These are phyloP conservation scores for Saturnia pavonia DNA, from an alignment of 2,888 invertebrate genomes.

Conservation along the genomic window DNA sequence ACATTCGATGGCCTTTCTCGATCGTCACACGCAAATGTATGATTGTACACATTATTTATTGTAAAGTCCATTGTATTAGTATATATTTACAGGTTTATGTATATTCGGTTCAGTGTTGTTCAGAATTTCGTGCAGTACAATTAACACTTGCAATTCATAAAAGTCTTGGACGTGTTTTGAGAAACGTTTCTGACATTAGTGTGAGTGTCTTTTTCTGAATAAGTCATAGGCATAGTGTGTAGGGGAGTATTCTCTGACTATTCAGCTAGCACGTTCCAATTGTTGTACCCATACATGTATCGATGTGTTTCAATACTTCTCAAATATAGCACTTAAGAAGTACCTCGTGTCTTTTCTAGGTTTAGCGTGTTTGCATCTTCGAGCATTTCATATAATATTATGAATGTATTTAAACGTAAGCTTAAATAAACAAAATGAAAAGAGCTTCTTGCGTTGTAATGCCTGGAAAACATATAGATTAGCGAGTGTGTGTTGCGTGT, in stretches of 20 bases:
- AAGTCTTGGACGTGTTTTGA: not conserved
- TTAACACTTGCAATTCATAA: not conserved
- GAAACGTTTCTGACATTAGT: not conserved
- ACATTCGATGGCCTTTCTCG: not conserved
- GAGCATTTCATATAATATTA: no score
- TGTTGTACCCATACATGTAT: not conserved
- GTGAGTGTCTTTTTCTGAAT: not conserved
- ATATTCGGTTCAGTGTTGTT: not conserved
- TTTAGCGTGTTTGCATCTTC: not conserved
- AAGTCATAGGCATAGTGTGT: not conserved
- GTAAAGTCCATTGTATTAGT: not conserved
- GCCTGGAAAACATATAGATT: no score
- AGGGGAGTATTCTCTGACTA: no score
- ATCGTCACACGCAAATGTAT: not conserved
- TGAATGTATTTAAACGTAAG: no score
- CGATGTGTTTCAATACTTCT: not conserved
- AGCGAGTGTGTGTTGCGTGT: no score
- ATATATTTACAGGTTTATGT: not conserved
- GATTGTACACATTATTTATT: not conserved
- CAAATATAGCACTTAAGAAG: not conserved
- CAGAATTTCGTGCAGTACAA: not conserved
- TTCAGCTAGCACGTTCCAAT: not conserved
- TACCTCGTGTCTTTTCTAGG: not conserved
- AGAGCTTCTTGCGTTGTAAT: no score
- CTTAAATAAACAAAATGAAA: no score